A percentile compares a stretch with the other conserved stretches of the same genome.
These are phyloP conservation scores for Nymphalis c-album DNA, from an alignment of 2,888 invertebrate species.

Conservation along the genomic window DNA sequence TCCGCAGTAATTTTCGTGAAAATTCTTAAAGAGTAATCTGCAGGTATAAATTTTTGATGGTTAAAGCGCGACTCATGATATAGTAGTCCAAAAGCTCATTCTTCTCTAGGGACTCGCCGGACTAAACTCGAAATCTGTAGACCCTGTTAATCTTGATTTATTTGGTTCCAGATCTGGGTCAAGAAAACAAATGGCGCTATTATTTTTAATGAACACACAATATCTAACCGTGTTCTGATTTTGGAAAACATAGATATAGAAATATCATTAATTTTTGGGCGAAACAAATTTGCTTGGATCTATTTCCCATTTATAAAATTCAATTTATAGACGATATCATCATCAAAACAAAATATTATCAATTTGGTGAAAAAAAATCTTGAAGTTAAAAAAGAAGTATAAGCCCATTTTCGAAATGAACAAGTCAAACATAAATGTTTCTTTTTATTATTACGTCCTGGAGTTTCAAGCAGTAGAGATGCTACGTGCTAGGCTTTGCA, in stretches of 20 bases:
- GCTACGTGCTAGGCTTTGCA: slow-evolving; percentile 12
- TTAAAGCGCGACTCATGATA: background rate
- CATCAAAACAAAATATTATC: too few relatives aligned
- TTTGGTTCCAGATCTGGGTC: slow-evolving; percentile 11
- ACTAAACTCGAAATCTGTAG: background rate
- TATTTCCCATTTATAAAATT: too few relatives aligned
- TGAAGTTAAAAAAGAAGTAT: too few relatives aligned
- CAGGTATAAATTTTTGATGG: too few relatives aligned
- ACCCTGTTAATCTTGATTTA: slow-evolving; percentile 12
- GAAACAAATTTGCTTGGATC: too few relatives aligned
- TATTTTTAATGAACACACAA: slow-evolving; percentile 7
- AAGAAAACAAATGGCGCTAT: slow-evolving; percentile 9
- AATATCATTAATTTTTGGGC: too few relatives aligned
- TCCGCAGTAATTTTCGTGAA: too few relatives aligned
- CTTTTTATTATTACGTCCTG: slow-evolving; percentile 1
- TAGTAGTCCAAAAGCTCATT: background rate
- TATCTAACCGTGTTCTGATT: background rate
- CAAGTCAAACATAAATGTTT: background rate
- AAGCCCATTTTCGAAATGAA: too few relatives aligned
- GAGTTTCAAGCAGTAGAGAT: slow-evolving; percentile 6
- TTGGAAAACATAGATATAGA: background rate
- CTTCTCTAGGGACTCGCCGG: background rate
- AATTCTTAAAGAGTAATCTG: too few relatives aligned
- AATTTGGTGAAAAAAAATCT: too few relatives aligned
- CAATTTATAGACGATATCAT: too few relatives aligned